Evolutionary conservation across 1,140 invertebrate species (phyloP), one percentile per base, ranked within the genome.

Genomic region (Cylas formicarius): DNA sequence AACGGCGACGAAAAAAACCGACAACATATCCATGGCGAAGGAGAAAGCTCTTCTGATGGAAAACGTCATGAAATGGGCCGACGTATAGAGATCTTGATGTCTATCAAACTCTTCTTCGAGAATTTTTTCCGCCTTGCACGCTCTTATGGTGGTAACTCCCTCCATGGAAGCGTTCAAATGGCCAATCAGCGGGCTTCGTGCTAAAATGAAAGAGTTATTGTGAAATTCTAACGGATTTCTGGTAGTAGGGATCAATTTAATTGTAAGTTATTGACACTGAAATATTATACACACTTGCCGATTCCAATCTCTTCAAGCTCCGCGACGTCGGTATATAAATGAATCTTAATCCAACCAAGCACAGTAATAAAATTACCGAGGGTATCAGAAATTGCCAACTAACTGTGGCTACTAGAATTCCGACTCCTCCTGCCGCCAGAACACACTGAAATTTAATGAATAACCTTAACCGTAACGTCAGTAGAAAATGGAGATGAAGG

Each of bases 91-190:
- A 59, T 84, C 77, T 76, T 91, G 82, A 62, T 82, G 78, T 47
- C 76, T 78, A 55, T 90, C 84, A 56, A 90, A 90, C 66, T 90
- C 82, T 20, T 78, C 67, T 52, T 83, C 82, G 4, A 95, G 74
- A 46, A 84, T 80, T 50, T 80, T 71, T 65, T 93, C 77, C 0
- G 82, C 82, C 22, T 75, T 72, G 53, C 86, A 92, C 0, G 91
- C 89, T 43, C 92, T 72, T 37, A 97, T 91, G 0, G 91, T 95
- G 1, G 86, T 76, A 17, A 97, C 69, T 4, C 93, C 93, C 67
- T 89, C 85, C 1, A 96, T 67, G 0, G 90, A 84, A 17, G 90
- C 81, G 62, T 84, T 90, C 34, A 97, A 69, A 61, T 96, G 90
- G 7, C 85, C 82, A 67, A 87, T 90, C 19, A 94, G 78, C 0